Percentiles rank a stretch among this genome's conserved stretches.
Conservation (phyloP, 92 coral and sea anemone species). For the Porites lobata region DNA sequence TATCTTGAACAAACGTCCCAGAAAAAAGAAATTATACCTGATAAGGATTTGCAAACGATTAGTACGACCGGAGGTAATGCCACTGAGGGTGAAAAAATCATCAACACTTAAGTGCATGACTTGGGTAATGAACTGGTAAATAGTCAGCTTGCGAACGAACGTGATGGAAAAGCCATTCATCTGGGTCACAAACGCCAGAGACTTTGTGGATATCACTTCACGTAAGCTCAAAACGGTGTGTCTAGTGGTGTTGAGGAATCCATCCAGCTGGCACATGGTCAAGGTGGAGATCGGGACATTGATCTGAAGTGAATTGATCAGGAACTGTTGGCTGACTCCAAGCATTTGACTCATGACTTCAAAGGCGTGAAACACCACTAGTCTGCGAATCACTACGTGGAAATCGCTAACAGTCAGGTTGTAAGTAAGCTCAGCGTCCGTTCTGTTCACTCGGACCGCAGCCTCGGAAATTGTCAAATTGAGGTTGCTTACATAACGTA, state of each 20-base stretch:
- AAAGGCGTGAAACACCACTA: slow-evolving; percentile 35
- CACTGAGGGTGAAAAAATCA: slow-evolving; percentile 13
- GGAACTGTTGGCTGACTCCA: slow-evolving; percentile 25
- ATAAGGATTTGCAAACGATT: slow-evolving; percentile 17
- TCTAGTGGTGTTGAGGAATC: slow-evolving; percentile 13
- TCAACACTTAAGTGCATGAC: slow-evolving; percentile 17
- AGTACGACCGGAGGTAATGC: neutral
- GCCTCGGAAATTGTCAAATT: slow-evolving; percentile 15
- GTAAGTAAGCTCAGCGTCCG: slow-evolving; percentile 26
- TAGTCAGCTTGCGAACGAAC: slow-evolving; percentile 32
- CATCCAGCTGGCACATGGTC: slow-evolving; percentile 30
- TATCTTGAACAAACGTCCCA: slow-evolving; percentile 25
- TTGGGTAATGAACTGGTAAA: slow-evolving; percentile 23
- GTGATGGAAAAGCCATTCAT: slow-evolving; percentile 34
- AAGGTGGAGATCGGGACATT: slow-evolving; percentile 1
- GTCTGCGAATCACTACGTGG: slow-evolving; percentile 44
- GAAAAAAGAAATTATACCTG: neutral
- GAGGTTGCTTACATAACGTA: slow-evolving; percentile 36
- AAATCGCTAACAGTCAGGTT: slow-evolving; percentile 57
- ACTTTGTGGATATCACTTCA: slow-evolving; percentile 20
- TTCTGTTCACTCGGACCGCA: slow-evolving; percentile 27
- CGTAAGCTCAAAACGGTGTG: slow-evolving; percentile 34
- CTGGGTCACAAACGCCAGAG: slow-evolving; percentile 33
- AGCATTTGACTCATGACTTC: slow-evolving; percentile 48
- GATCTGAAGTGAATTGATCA: slow-evolving; percentile 20